These are phyloP conservation scores for Noctua fimbriata DNA, from an alignment of 2,888 invertebrate species.

Conservation along the genomic window DNA sequence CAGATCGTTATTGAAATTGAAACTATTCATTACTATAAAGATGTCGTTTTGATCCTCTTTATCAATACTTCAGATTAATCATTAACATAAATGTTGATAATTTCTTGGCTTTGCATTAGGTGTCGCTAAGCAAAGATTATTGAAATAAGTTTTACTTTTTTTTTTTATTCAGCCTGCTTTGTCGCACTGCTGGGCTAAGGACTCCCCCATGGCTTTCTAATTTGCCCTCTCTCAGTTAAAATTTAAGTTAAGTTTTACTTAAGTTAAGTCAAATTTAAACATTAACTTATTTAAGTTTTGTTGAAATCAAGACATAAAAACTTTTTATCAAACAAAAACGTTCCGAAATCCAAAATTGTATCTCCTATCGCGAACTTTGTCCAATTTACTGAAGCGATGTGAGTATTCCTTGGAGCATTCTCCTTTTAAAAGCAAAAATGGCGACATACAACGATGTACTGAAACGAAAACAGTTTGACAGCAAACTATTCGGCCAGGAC, in stretches of 20 bases:
- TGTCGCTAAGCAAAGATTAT: background rate
- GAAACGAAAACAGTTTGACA: slow-evolving; percentile 37
- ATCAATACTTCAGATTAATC: background rate
- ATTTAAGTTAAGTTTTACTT: background rate
- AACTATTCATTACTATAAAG: background rate
- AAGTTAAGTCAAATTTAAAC: too few relatives aligned
- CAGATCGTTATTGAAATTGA: background rate
- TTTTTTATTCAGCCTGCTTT: too few relatives aligned
- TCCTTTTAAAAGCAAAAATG: slow-evolving; percentile 35
- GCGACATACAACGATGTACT: slow-evolving; percentile 17
- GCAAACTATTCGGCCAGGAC: slow-evolving; percentile 24
- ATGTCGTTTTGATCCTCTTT: background rate
- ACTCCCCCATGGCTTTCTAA: too few relatives aligned
- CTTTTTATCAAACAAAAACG: slow-evolving; percentile 6
- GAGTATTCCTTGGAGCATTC: slow-evolving; percentile 31
- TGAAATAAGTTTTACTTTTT: background rate
- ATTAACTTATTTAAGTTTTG: background rate
- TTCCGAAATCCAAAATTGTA: slow-evolving; percentile 21
- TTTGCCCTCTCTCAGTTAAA: too few relatives aligned
- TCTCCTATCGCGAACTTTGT: slow-evolving; percentile 21
- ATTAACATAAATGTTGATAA: background rate
- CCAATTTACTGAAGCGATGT: slow-evolving; percentile 33
- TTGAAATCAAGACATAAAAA: background rate
- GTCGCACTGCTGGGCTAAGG: too few relatives aligned
- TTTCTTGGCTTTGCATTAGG: background rate